These are phyloP conservation scores for Drosophila setosimentum DNA, from an alignment of 2,888 invertebrate species.

Conservation along the genomic window DNA sequence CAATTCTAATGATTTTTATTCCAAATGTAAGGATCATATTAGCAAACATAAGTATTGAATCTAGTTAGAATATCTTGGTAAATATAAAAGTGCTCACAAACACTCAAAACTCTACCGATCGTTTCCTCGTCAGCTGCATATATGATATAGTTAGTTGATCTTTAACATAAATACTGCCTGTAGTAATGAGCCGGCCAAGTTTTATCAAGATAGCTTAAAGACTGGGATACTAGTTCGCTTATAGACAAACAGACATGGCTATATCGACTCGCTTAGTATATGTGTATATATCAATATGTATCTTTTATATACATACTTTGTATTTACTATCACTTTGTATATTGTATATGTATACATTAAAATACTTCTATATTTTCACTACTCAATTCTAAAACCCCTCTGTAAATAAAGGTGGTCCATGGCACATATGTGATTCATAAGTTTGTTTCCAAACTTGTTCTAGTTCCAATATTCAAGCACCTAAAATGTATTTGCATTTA, in stretches of 20 bases:
- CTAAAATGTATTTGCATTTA: constrained; percentile 9
- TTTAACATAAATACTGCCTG: not conserved
- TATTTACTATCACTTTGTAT: not conserved
- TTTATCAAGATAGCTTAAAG: not conserved
- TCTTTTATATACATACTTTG: not conserved
- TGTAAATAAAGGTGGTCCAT: not conserved
- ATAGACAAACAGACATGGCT: not conserved
- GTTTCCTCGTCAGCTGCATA: not conserved
- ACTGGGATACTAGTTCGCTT: not conserved
- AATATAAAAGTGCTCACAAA: not conserved
- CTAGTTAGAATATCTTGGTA: not conserved
- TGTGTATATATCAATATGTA: not conserved
- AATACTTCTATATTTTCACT: not conserved
- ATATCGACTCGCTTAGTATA: not conserved
- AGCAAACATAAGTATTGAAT: not conserved
- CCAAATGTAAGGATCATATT: not conserved
- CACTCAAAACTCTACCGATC: no score
- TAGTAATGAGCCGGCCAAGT: not conserved
- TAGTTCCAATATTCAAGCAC: constrained; percentile 3
- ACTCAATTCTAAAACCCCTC: no score
- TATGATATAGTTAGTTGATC: not conserved
- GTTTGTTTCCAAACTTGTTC: not conserved
- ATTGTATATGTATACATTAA: not conserved
- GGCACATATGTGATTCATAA: not conserved
- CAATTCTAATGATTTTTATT: not conserved